Conservation (phyloP, 1,140 invertebrate species). For the Lerema accius region DNA sequence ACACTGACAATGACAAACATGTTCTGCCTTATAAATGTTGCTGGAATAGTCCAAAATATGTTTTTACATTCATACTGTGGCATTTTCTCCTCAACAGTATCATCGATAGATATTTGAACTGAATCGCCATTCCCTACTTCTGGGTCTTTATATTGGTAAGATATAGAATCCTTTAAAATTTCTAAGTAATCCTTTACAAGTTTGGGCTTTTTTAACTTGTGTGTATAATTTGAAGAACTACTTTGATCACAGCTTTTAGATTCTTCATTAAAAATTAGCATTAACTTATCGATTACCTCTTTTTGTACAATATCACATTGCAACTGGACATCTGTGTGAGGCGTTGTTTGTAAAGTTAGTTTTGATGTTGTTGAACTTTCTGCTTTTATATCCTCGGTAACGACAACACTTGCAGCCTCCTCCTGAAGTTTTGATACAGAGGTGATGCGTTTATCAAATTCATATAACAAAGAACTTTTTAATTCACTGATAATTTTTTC, state of each 20-base stretch:
- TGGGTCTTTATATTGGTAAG: slow-evolving; percentile 11
- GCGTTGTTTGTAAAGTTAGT: slow-evolving; percentile 7
- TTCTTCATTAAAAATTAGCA: slow-evolving; percentile 44
- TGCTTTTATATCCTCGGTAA: slow-evolving; percentile 3
- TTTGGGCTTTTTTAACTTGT: slow-evolving; percentile 40
- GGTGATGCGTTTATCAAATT: slow-evolving; percentile 39
- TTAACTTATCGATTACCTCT: slow-evolving; percentile 53
- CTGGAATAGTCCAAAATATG: slow-evolving; percentile 28
- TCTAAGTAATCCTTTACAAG: slow-evolving; percentile 47
- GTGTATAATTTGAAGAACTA: slow-evolving; percentile 31
- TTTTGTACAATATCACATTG: slow-evolving; percentile 61
- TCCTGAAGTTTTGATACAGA: slow-evolving; percentile 19
- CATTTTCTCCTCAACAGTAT: slow-evolving; percentile 9
- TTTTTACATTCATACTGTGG: slow-evolving; percentile 21
- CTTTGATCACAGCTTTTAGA: slow-evolving; percentile 18
- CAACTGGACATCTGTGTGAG: slow-evolving; percentile 38
- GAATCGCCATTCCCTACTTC: slow-evolving; percentile 41
- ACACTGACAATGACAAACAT: slow-evolving; percentile 56
- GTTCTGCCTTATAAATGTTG: slow-evolving; percentile 56
- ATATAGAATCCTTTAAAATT: slow-evolving; percentile 44
- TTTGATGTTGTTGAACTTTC: slow-evolving; percentile 19
- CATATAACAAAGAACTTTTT: slow-evolving; percentile 44
- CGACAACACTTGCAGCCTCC: neutral
- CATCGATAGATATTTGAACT: slow-evolving; percentile 40
- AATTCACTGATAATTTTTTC: slow-evolving; percentile 59